These are phyloP conservation scores for Eristalinus aeneus DNA, from an alignment of 2,888 invertebrate genomes.

Conservation along the genomic window DNA sequence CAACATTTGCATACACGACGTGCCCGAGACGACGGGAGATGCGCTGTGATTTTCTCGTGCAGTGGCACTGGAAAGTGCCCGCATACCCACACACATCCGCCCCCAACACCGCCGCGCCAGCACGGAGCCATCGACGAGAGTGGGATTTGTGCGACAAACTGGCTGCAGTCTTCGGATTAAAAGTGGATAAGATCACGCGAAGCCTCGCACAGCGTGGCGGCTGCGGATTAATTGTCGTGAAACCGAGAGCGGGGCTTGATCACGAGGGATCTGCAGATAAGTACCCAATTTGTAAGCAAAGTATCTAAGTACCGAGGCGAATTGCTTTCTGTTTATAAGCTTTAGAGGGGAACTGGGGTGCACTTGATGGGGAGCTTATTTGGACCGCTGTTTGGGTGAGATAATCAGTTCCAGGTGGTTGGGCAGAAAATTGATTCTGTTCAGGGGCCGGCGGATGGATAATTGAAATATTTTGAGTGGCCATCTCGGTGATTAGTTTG, in stretches of 20 bases:
- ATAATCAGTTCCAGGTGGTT: constrained; percentile 30
- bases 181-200: constrained; percentile 65
- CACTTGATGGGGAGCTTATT: background rate
- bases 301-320: constrained; percentile 49
- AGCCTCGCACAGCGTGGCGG: constrained; percentile 2
- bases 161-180: constrained; percentile 44
- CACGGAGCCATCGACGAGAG: background rate
- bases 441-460: background rate
- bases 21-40: constrained; percentile 32
- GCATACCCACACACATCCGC: constrained; percentile 14
- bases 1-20: constrained; percentile 62
- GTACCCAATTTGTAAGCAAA: constrained; percentile 62
- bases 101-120: background rate
- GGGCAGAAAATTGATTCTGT: background rate
- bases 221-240: constrained; percentile 47
- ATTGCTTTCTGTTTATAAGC: constrained; percentile 35
- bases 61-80: constrained; percentile 41
- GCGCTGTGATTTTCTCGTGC: constrained; percentile 39
- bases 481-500: background rate
- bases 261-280: constrained; percentile 34
- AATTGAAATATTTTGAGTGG: background rate
- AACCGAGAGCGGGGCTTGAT: constrained; percentile 8
- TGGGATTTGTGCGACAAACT: constrained; percentile 54
- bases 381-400: background rate
- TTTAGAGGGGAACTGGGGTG: constrained; percentile 9